Conservation (phyloP, 2,797 vertebrate species). For the Clarias pachynema region DNA sequence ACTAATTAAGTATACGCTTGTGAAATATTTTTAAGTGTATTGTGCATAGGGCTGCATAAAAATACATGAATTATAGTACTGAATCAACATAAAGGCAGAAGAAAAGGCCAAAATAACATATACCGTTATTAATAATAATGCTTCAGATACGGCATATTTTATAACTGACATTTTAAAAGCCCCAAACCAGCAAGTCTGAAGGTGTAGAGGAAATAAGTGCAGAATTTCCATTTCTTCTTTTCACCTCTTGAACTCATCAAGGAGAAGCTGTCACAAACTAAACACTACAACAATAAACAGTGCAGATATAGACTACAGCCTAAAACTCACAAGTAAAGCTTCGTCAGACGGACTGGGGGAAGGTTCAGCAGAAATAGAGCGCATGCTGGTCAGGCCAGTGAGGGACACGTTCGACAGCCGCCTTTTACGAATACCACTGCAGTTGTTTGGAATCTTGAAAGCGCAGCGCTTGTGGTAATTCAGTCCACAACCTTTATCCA, state of each 20-base stretch:
- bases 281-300: background rate
- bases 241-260: background rate
- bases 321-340: constrained; percentile 83
- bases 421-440: constrained; percentile 89
- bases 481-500: constrained; percentile 86
- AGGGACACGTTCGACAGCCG: constrained; percentile 92
- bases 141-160: background rate
- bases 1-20: background rate
- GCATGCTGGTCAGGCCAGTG: constrained; percentile 77
- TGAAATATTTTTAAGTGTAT: background rate
- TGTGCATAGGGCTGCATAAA: background rate
- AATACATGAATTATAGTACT: background rate
- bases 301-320: background rate
- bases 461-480: constrained; percentile 98
- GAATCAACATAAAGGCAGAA: background rate
- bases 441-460: constrained; percentile 98
- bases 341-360: constrained; percentile 80
- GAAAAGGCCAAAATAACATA: background rate
- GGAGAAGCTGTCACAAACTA: too few species aligned
- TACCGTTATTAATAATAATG: background rate
- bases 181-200: background rate
- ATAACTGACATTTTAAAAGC: background rate
- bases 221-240: background rate
- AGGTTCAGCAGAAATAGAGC: constrained; percentile 85
- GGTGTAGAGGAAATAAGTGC: background rate